Base-by-base conservation (phyloP, 2,797 vertebrate species). In the Parauchenoglanis ngamensis region DNA sequence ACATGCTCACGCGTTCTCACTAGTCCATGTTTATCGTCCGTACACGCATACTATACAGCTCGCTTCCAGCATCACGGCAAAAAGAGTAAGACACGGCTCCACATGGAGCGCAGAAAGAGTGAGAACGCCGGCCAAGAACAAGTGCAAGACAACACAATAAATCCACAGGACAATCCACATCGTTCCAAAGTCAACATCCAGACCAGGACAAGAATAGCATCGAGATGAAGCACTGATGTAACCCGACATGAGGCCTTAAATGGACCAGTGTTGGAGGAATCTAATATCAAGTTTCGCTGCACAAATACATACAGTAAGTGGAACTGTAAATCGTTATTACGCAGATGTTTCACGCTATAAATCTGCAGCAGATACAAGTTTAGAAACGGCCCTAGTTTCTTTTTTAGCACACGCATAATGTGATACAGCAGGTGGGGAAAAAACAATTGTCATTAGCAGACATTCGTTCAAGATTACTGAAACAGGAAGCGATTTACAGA, bases 131-230 rank as follows among this genome's bases (percentile, higher is more conserved):
- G 19, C 31, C 57, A 44, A 25, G 54, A 79, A 79, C 54, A 79
- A 59, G 56, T 13, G 28, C 77, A 44, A 61, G 19, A 61, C 21
- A 15, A 80, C 11, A 80, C 31, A 25, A 81, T 81, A 63, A 81
- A 81, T 83, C 44, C 81, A 52, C 63, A 68, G 63, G 63, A 68
- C 28, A 23, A 68, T 54, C 28, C 44, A 3, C 46, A 12, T 35
- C 17, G 46, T 67, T 82, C 61, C 80, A 83, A 83, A 83, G 40
- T 52, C 31, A 82, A 49, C 80, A 67, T 2, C 25, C 17, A 13
- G 59, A 49, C 23, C 13, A 49, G 59, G 25, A 44, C 15, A 49
- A 7, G 25, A 67, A 28, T 5, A 31, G 2, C 8, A 2, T 21
- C 57, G 12, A 7, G 23, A 80, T 61, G 13, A 61, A 25, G 31